Evolutionary conservation across 2,888 invertebrate genomes (phyloP), one percentile per base, ranked within the genome.

Genomic region (Netelia inedita): DNA sequence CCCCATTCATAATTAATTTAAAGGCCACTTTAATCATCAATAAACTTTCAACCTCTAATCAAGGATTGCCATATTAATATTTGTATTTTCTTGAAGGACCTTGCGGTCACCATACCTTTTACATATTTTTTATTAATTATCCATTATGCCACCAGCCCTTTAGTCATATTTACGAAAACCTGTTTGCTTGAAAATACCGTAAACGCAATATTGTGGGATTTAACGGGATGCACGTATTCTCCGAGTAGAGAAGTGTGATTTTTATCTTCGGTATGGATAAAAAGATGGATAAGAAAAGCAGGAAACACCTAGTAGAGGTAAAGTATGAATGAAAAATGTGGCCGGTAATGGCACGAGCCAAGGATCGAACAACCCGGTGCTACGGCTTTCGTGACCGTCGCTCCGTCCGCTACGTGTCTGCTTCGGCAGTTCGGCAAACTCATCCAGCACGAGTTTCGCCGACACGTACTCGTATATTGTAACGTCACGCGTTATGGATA

Each of bases 401-500:
- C 5, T 63, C 35, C 28, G 19, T 61, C 69, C 61, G 9, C 57
- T 57, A 19, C 66, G 66, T 80, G 73, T 46, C 66, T 53, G 55
- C 65, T 61, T 46, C 72, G 72, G 43, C 46, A 76, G 73, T 78
- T 84, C 57, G 35, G 68, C 68, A 78, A 84, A 80, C 73, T 78
- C 72, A 19, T n/a, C 35, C 10, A 14, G 73, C 55, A 63, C 73
- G 81, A 78, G 76, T 81, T 80, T 78, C 14, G 53, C 53, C 73
- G 55, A 19, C 35, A 21, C 50, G 46, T 79, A 19, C 35, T 16
- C 50, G 46, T 79, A 43, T 73, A 69, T 21, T 55, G 53, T 21
- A 66, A 63, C 75, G 46, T 59, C 55, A 61, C 50, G 19, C 63
- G 59, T 59, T 63, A 28, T 23, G 71, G 65, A 14, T 50, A 74